Base-by-base conservation (phyloP, 2,113 vertebrate genomes). In the Andinoacara biseriatus region DNA sequence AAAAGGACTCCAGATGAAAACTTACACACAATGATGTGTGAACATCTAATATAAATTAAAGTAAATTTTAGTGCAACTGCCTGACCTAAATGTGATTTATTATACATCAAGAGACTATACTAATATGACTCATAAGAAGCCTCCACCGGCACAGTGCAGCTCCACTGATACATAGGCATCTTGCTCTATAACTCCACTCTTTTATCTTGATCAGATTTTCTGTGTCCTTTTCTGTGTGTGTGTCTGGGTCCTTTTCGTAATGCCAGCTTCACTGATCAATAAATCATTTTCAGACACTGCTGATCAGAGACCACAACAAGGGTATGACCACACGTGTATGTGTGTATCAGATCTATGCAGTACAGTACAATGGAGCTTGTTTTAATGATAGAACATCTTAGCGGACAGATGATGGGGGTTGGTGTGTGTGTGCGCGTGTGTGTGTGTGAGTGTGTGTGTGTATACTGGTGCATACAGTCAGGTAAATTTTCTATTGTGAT, bases 211-310 rank as follows among this genome's bases (percentile, higher is more conserved):
- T 80, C 81, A 60, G 43, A 5, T 52, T 72, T 72, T 52, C 65
- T 6, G 7, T 49, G 14, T 69, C 33, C 33, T 2, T 35, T 8
- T 35, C 3, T 69, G 17, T 0, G 2, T 20, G 17, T 20, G 49
- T 54, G 49, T 20, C 1, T 20, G 33, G 69, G 62, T 33, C 69
- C 43, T 69, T 49, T 82, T 79, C 67, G 82, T 82, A 52, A 76
- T 57, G 22, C 57, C 78, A 54, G 35, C 78, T 62, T 35, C 22
- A 33, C 22, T 79, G 5, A 84, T 89, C 85, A 79, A 87, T 89
- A 84, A 82, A 84, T 89, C 60, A 82, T 84, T 82, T 86, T 78
- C 59, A 49, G 62, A 62, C 40, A 18, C 33, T 5, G 43, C 77
- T 56, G 63, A 80, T 86, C 6, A 1, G 43, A 80, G 65, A 74